Evolutionary conservation across 2,888 invertebrate species (phyloP).

Genomic region (Cerastis rubricosa): DNA sequence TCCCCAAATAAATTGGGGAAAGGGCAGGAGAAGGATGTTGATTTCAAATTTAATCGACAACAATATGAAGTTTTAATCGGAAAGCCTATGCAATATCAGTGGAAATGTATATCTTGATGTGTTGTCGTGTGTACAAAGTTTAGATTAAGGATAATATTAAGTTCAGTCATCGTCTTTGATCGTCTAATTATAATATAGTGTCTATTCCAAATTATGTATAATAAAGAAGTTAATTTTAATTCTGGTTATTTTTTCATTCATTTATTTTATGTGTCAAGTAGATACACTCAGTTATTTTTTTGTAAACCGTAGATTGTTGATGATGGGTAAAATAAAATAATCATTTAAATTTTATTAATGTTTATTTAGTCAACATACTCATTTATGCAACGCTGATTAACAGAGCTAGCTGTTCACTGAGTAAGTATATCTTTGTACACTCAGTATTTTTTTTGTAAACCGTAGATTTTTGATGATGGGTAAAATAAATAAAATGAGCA

Average conservation of each 20-base stretch:
- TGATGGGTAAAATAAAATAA: constrained; percentile 71
- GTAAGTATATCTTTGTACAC: not conserved
- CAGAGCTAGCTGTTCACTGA: constrained; percentile 14
- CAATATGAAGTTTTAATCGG: not conserved
- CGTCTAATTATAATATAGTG: constrained; percentile 54
- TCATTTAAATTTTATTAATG: constrained; percentile 72
- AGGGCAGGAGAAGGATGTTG: no score
- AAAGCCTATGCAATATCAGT: not conserved
- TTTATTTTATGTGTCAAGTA: constrained; percentile 44
- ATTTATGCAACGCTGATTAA: constrained; percentile 59
- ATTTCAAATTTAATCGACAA: not conserved
- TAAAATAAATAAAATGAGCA: constrained; percentile 74
- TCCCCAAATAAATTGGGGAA: no score
- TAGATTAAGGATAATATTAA: constrained; percentile 54
- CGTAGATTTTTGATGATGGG: no score
- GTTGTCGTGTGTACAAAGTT: not conserved
- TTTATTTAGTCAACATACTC: constrained; percentile 84
- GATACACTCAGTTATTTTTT: constrained; percentile 48
- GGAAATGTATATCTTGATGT: not conserved
- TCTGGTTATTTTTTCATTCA: constrained; percentile 52
- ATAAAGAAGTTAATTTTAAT: constrained; percentile 60
- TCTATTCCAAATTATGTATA: constrained; percentile 61
- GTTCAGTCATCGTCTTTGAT: constrained; percentile 64
- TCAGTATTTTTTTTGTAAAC: no score
- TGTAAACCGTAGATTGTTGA: constrained; percentile 64